phyloP scores from a whole-genome alignment of 2,113 vertebrate species.

The Odocoileus virginianus region DNA sequence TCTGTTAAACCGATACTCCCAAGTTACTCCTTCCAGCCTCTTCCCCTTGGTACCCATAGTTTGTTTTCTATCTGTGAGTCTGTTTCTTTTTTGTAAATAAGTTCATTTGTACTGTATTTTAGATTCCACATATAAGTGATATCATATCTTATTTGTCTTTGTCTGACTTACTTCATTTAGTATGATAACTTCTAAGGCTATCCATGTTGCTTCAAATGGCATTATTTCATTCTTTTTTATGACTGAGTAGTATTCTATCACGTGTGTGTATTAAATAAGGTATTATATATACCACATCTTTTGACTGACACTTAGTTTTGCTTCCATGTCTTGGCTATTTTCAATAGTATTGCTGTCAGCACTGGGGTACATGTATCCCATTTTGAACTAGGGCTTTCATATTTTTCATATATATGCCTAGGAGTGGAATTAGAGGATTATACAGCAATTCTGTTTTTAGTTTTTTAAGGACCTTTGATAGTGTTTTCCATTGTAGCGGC shows the following conservation, averaged over 20 bases:
- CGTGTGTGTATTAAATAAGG: not conserved
- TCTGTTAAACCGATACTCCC: not conserved
- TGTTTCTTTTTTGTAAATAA: not conserved
- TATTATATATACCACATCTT: not conserved
- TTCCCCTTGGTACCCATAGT: not conserved
- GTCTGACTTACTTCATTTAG: not conserved
- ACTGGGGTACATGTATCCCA: not conserved
- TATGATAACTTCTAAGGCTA: not conserved
- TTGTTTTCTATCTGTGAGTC: not conserved
- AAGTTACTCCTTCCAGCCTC: no score
- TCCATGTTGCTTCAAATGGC: not conserved
- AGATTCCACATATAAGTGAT: not conserved
- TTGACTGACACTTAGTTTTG: not conserved
- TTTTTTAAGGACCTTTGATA: not conserved
- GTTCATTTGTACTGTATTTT: not conserved
- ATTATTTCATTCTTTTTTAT: not conserved
- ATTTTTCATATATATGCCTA: not conserved
- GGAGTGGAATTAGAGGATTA: not conserved
- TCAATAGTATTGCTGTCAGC: not conserved
- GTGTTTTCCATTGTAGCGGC: not conserved
- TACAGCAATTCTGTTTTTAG: not conserved
- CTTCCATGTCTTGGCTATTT: not conserved
- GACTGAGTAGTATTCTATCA: not conserved
- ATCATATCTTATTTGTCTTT: not conserved
- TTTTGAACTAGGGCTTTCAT: not conserved